phyloP scores from a whole-genome alignment of 2,797 vertebrate genomes.

The Esox lucius region DNA sequence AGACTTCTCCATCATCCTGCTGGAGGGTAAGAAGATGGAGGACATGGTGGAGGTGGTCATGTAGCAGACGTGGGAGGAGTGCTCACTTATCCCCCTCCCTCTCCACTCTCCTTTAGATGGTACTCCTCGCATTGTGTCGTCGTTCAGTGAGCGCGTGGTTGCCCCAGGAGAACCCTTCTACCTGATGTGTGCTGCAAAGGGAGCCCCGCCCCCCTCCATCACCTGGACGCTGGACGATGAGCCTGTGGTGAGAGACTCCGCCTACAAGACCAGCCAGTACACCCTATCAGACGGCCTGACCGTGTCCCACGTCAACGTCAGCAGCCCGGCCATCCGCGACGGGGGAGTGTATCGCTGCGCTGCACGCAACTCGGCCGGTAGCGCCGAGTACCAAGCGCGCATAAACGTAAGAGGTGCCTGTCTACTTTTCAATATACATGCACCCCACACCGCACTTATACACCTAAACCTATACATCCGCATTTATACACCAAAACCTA shows the following conservation, averaged over 20 bases:
- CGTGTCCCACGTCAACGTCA: conserved; percentile 95
- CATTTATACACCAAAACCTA: conserved; percentile 23
- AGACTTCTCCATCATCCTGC: conserved; percentile 93
- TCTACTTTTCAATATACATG: conserved; percentile 98
- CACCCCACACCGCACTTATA: conserved; percentile 66
- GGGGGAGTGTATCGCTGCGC: conserved; percentile 98
- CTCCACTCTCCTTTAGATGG: conserved; percentile 75
- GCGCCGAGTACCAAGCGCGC: conserved; percentile 99
- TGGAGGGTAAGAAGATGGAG: conserved; percentile 83
- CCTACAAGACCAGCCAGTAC: conserved; percentile 97
- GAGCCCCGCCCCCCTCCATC: conserved; percentile 92
- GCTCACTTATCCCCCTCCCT: background rate
- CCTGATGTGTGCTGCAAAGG: conserved; percentile 94
- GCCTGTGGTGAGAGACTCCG: conserved; percentile 87
- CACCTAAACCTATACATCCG: conserved; percentile 37
- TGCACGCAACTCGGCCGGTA: conserved; percentile 98
- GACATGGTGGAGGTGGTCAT: background rate
- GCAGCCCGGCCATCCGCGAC: conserved; percentile 91
- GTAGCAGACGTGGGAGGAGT: too few species aligned
- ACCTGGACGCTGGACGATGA: conserved; percentile 98
- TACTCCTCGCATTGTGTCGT: conserved; percentile 94
- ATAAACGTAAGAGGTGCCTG: conserved; percentile 99
- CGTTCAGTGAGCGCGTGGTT: conserved; percentile 98
- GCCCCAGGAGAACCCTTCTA: conserved; percentile 97
- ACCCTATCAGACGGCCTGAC: conserved; percentile 95